Conservation (phyloP, 2,113 vertebrate genomes). For the Uropsilus gracilis region DNA sequence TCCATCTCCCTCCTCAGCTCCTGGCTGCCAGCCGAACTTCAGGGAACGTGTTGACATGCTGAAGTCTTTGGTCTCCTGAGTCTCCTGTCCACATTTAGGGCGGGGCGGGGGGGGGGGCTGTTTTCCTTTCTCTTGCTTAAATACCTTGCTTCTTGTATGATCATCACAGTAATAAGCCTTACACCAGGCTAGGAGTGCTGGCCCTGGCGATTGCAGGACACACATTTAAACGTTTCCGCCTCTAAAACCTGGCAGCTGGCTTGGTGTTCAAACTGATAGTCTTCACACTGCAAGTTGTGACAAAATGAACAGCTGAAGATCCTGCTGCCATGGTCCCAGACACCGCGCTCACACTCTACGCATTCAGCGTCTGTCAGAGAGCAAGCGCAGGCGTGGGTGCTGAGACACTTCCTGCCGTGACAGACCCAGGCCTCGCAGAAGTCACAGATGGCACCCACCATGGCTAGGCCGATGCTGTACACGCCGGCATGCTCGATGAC, state of each 20-base stretch:
- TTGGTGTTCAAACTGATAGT: slow-evolving; percentile 99
- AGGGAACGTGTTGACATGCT: slow-evolving; percentile 98
- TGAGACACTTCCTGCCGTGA: slow-evolving; percentile 96
- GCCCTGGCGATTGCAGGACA: no score
- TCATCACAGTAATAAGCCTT: slow-evolving; percentile 99
- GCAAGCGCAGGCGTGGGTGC: slow-evolving; percentile 94
- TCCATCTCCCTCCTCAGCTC: slow-evolving; percentile 90
- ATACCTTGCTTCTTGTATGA: slow-evolving; percentile 97
- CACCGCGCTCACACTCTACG: slow-evolving; percentile 94
- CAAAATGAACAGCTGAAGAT: slow-evolving; percentile 99
- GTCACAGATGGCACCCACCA: slow-evolving; percentile 99
- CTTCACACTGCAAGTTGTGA: slow-evolving; percentile 97
- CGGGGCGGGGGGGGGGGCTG: slow-evolving; percentile 96
- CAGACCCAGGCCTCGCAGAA: slow-evolving; percentile 99
- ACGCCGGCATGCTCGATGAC: slow-evolving; percentile 97
- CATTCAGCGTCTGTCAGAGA: slow-evolving; percentile 96
- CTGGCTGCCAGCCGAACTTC: slow-evolving; percentile 95
- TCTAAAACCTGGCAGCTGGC: slow-evolving; percentile 98
- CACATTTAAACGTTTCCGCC: slow-evolving; percentile 99
- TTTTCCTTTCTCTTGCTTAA: slow-evolving; percentile 98
- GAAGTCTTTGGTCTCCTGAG: slow-evolving; percentile 97
- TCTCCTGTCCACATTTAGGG: slow-evolving; percentile 98
- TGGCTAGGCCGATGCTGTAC: slow-evolving; percentile 96
- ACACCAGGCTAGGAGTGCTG: no score
- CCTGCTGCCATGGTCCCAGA: slow-evolving; percentile 99